A percentile compares a stretch with the other conserved stretches of the same genome.
These are phyloP conservation scores for Papilio elwesi DNA, from an alignment of 2,888 invertebrate genomes.

Conservation along the genomic window DNA sequence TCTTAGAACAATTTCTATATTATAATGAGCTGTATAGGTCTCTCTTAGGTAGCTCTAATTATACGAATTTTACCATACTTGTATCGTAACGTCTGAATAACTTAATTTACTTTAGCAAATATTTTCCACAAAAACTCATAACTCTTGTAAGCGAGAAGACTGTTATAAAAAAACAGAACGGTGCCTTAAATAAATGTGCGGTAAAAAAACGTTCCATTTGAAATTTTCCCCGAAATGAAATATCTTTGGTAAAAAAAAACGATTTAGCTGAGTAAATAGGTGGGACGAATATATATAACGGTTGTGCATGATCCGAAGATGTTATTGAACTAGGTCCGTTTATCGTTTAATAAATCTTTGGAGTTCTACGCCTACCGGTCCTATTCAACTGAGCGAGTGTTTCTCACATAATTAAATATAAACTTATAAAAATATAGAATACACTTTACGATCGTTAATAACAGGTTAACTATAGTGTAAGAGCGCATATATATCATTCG, in stretches of 20 bases:
- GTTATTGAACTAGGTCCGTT: constrained; percentile 30
- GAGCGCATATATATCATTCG: not conserved
- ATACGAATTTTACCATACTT: too few species aligned
- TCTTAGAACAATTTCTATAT: too few species aligned
- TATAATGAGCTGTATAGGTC: too few species aligned
- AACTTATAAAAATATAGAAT: not conserved
- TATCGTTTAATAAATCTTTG: constrained; percentile 34
- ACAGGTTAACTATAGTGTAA: not conserved
- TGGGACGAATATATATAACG: constrained; percentile 34
- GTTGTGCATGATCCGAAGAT: constrained; percentile 21
- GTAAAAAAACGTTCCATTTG: not conserved
- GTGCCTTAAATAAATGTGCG: not conserved
- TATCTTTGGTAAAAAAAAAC: constrained; percentile 12
- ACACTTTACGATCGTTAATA: not conserved
- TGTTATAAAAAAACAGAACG: not conserved
- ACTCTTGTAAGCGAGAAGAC: not conserved
- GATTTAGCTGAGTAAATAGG: constrained; percentile 14
- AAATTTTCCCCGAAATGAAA: not conserved
- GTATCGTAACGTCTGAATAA: not conserved
- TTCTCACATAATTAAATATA: constrained; percentile 21
- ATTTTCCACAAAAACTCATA: not conserved
- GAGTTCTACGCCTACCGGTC: constrained; percentile 24
- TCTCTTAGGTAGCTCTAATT: too few species aligned
- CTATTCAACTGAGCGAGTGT: constrained; percentile 2
- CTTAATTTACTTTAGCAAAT: not conserved